Conservation (phyloP, 2,113 vertebrate genomes). For the Dipodomys stephensi region DNA sequence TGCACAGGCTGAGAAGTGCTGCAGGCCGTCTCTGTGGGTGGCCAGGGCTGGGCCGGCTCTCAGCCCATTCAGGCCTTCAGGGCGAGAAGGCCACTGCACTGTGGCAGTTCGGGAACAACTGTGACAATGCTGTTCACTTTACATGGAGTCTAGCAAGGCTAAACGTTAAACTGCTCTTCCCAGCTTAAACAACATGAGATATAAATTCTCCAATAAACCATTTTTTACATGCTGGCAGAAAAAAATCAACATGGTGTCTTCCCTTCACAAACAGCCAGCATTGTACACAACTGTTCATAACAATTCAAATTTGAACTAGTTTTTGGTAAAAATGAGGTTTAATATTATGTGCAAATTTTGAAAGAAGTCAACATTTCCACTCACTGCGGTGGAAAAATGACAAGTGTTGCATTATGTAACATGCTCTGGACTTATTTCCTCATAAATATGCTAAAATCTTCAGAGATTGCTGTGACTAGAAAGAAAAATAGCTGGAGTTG, state of each 20-base stretch:
- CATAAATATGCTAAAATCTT: not conserved
- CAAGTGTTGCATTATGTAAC: not conserved
- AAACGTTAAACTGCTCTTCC: slow-evolving; percentile 48
- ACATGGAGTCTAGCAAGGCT: slow-evolving; percentile 9
- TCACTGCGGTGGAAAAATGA: slow-evolving; percentile 35
- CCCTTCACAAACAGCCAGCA: slow-evolving; percentile 35
- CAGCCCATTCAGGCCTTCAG: not conserved
- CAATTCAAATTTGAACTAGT: slow-evolving; percentile 58
- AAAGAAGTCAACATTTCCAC: slow-evolving; percentile 35
- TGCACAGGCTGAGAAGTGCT: not conserved
- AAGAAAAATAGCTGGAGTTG: slow-evolving; percentile 14
- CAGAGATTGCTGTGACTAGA: slow-evolving; percentile 31
- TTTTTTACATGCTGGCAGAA: slow-evolving; percentile 48
- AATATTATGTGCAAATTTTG: slow-evolving; percentile 14
- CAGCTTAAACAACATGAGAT: slow-evolving; percentile 54
- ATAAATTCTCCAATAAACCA: slow-evolving; percentile 52
- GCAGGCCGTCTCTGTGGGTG: not conserved
- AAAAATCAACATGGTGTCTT: slow-evolving; percentile 8
- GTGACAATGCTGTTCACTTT: not conserved
- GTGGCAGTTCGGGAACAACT: not conserved
- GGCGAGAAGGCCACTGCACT: not conserved
- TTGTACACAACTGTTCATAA: slow-evolving; percentile 4
- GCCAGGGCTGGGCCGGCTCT: not conserved
- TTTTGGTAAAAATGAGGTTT: slow-evolving; percentile 45
- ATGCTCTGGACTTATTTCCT: slow-evolving; percentile 8